Evolutionary conservation across 2,888 invertebrate genomes (phyloP), one percentile per base, ranked within the genome.

Genomic region (Choristoneura rosaceana): DNA sequence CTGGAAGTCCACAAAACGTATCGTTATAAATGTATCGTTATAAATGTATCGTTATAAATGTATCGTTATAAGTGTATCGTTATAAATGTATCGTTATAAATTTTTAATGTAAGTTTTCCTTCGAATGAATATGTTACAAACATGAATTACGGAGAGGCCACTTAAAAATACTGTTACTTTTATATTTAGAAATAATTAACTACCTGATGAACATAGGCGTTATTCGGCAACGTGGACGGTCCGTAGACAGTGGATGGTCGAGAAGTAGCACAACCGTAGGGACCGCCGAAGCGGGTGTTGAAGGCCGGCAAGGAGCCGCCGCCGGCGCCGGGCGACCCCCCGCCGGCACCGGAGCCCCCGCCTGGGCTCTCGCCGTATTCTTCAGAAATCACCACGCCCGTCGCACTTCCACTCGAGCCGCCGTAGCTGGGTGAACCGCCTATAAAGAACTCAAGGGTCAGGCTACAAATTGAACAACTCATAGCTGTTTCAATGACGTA

Each of bases 301-400:
- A 95, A 95, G 25, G 95, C 93, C 0, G 95, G 95, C 80, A 95
- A 86, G 41, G 93, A 87, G 77, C 94, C 93, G 59, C 90, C 50
- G 14, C 61, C 62, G 67, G 62, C 62, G 62, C 71, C 90, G 58
- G 81, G 82, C 55, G 83, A 85, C 7, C 84, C 83, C 2, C 83
- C 82, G 15, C 86, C 82, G 45, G 85, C 81, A 71, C 88, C 89
- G 34, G 81, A 82, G 77, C 76, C 87, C 41, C 81, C 85, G 47
- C 79, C 82, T 55, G 74, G 80, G 55, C 80, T 63, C n/a, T 64
- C 74, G 25, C 70, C 76, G 89, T 85, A 87, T 78, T 86, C 87
- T 61, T 86, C 87, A 15, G 71, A 63, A 67, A 84, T 70, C 76
- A 81, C 81, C 71, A 77, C 81, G 74, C 83, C 81, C 5, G 68